Base-by-base conservation (phyloP, 2,797 vertebrate genomes). In the Prionace glauca region DNA sequence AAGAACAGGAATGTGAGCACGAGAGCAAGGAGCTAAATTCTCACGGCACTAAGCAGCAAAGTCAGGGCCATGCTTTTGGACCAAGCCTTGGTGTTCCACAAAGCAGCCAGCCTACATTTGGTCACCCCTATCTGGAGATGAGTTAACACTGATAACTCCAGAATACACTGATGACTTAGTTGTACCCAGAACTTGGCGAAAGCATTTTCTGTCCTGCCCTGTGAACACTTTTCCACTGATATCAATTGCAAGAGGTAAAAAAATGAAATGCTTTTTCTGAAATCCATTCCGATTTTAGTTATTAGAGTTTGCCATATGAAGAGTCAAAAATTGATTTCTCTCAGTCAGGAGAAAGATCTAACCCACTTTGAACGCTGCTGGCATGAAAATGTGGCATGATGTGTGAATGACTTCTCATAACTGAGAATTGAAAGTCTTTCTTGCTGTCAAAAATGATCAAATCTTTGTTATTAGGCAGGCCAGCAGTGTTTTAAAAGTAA, bases 391-490 rank as follows among this genome's bases (percentile, higher is more conserved):
- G 41, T 45, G 41, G 81, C 81, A 24, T 84, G 81, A 5, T 10
- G 45, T 0, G 7, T 45, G 81, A 41, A 18, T 45, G 36, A 22
- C 41, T 20, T 84, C 41, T 45, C 81, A 45, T 84, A 84, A 84
- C 41, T 45, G 81, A 24, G 81, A 84, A 84, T 69, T 67, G 22
- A 74, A 41, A 69, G n/a, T 32, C 72, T 94, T 94, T 69, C 72
- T 20, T n/a, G 2, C 60, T 94, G 65, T 94, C 93, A 67, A 32
- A 74, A 74, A 74, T 69, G 65, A 94, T 69, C 50, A 94, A 94
- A 69, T 45, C 36, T 84, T 20, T 77, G 32, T n/a, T 77, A n/a
- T 12, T n/a, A 77, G 74, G 74, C 74, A 77, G 29, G 12, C 32
- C 81, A 45, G 81, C 20, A 45, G 1, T 84, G 41, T 84, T 84